Percentiles rank a stretch among this genome's conserved stretches.
These are phyloP conservation scores for Lithophane leautieri DNA, from an alignment of 2,888 invertebrate genomes.

Conservation along the genomic window DNA sequence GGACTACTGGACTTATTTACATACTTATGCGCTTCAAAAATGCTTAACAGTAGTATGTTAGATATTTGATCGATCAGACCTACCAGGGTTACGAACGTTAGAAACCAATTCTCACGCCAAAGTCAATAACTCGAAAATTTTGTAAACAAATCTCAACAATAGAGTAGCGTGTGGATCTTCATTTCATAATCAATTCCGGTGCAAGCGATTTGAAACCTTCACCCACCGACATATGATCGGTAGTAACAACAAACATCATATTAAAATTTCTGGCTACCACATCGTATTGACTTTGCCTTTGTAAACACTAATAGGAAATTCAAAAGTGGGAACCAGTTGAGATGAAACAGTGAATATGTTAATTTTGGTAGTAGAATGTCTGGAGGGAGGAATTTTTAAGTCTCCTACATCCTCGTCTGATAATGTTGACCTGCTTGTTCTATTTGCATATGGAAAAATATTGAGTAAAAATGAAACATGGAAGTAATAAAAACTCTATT, in stretches of 20 bases:
- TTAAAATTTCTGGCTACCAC: constrained; percentile 82
- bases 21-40: constrained; percentile 67
- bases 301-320: constrained; percentile 90
- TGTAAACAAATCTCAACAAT: constrained; percentile 88
- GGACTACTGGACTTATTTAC: constrained; percentile 62
- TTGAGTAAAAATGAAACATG: constrained; percentile 35
- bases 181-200: constrained; percentile 74
- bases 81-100: constrained; percentile 87
- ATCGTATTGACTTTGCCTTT: constrained; percentile 87
- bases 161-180: constrained; percentile 80
- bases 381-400: constrained; percentile 68
- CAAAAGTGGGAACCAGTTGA: constrained; percentile 89
- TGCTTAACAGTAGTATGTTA: constrained; percentile 85
- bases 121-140: constrained; percentile 86
- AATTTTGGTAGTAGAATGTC: constrained; percentile 81
- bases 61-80: constrained; percentile 85
- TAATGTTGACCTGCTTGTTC: constrained; percentile 51
- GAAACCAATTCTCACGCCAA: constrained; percentile 89
- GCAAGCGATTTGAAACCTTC: constrained; percentile 67
- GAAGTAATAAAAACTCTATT: constrained; percentile 14
- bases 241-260: constrained; percentile 63
- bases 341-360: constrained; percentile 89
- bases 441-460: constrained; percentile 56
- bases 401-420: constrained; percentile 61
- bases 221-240: constrained; percentile 58